Conservation (phyloP, 2,113 vertebrate genomes). For the Alethe castanea region DNA sequence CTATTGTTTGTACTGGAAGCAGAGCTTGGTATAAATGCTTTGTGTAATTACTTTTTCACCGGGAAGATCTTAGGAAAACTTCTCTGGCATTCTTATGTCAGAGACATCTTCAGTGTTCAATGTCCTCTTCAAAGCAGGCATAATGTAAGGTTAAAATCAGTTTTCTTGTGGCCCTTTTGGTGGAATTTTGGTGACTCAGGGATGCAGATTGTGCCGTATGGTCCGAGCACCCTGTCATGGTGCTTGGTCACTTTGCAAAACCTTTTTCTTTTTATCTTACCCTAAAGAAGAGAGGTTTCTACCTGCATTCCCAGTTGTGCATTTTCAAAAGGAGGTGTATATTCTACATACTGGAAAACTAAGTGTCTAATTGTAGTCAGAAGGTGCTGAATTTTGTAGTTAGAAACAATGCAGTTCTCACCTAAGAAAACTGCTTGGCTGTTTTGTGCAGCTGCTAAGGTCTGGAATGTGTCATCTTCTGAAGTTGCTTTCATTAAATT, state of each 20-base stretch:
- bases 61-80: neutral
- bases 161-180: neutral
- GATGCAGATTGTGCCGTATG: rapidly evolving
- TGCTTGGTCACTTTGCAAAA: neutral
- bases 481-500: neutral
- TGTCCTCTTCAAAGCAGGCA: neutral
- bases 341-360: neutral
- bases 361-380: neutral
- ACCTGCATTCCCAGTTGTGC: neutral
- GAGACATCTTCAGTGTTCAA: neutral
- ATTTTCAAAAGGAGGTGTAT: neutral
- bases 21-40: neutral
- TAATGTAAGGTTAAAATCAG: neutral
- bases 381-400: neutral
- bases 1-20: neutral
- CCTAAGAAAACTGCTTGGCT: neutral
- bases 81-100: neutral
- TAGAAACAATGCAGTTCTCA: neutral
- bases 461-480: neutral
- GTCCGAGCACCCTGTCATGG: rapidly evolving
- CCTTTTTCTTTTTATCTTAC: neutral
- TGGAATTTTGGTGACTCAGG: neutral
- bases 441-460: neutral
- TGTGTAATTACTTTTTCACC: neutral
- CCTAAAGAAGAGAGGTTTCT: neutral